Percentiles rank a stretch among this genome's conserved stretches.
phyloP scores from a whole-genome alignment of 2,113 vertebrate species.

The Pollachius pollachius region DNA sequence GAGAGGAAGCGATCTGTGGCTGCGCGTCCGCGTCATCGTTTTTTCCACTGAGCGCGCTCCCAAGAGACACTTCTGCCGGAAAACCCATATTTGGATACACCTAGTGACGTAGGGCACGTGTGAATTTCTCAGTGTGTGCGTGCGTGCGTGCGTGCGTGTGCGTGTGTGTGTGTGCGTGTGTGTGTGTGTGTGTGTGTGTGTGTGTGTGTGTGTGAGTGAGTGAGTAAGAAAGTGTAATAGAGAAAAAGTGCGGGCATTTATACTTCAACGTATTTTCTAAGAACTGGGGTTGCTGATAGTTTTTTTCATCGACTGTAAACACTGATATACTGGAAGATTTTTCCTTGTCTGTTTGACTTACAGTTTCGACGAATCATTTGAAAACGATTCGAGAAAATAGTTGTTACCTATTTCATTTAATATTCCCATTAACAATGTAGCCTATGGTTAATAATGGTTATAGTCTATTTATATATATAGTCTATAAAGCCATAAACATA shows the following conservation, averaged over 20 bases:
- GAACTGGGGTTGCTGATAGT: slow-evolving; percentile 17
- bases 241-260: slow-evolving; percentile 25
- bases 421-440: too few species aligned
- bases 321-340: background rate
- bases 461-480: too few species aligned
- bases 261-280: slow-evolving; percentile 42
- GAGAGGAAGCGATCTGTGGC: slow-evolving; percentile 18
- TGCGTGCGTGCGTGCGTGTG: too few species aligned
- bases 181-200: background rate
- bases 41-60: slow-evolving; percentile 68
- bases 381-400: background rate
- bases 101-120: slow-evolving; percentile 41
- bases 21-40: slow-evolving; percentile 61
- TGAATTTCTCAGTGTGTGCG: too few species aligned
- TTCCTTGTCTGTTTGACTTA: too few species aligned
- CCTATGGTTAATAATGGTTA: too few species aligned
- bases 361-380: background rate
- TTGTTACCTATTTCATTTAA: too few species aligned
- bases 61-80: slow-evolving; percentile 62
- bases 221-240: background rate
- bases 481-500: too few species aligned
- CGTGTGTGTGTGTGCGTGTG: background rate
- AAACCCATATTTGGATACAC: slow-evolving; percentile 63
- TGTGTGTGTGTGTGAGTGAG: background rate
- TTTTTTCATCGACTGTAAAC: slow-evolving; percentile 47